A percentile compares a stretch with the other conserved stretches of the same genome.
These are phyloP conservation scores for Drosophila falleni DNA, from an alignment of 2,888 invertebrate genomes.

Conservation along the genomic window DNA sequence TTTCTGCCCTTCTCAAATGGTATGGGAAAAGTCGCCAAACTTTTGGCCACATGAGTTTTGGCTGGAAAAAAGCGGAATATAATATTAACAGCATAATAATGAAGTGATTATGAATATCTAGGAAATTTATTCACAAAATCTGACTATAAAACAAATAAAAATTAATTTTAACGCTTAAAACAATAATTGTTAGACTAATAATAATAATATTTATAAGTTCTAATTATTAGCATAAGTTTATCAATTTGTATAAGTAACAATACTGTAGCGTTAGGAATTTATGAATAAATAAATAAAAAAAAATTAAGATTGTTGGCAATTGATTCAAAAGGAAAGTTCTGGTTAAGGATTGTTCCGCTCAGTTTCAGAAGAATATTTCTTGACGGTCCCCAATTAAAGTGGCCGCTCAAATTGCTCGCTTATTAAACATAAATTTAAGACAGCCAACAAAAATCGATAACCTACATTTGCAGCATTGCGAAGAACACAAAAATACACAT, in stretches of 20 bases:
- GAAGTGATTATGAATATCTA: slow-evolving; percentile 9
- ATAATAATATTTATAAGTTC: no score
- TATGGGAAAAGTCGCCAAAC: slow-evolving; percentile 47
- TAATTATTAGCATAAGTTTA: no score
- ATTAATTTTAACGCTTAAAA: no score
- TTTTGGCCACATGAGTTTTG: slow-evolving; percentile 49
- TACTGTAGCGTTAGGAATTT: no score
- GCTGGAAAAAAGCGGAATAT: neutral
- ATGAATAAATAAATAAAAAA: no score
- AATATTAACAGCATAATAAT: slow-evolving; percentile 22
- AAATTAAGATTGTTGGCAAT: slow-evolving; percentile 4
- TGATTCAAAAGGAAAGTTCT: slow-evolving; percentile 20
- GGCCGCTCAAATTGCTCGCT: slow-evolving; percentile 1
- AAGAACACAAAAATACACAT: slow-evolving; percentile 19
- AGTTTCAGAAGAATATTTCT: neutral
- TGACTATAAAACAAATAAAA: no score
- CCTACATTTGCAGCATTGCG: slow-evolving; percentile 61
- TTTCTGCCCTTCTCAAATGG: slow-evolving; percentile 10
- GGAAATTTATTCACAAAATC: neutral
- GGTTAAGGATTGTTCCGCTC: no score
- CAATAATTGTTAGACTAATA: no score
- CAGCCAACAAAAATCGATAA: slow-evolving; percentile 67
- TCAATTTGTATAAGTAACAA: no score
- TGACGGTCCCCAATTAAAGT: slow-evolving; percentile 17
- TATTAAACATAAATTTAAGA: slow-evolving; percentile 52